Evolutionary conservation across 2,888 invertebrate species (phyloP).

Genomic region (Pomacea canaliculata): DNA sequence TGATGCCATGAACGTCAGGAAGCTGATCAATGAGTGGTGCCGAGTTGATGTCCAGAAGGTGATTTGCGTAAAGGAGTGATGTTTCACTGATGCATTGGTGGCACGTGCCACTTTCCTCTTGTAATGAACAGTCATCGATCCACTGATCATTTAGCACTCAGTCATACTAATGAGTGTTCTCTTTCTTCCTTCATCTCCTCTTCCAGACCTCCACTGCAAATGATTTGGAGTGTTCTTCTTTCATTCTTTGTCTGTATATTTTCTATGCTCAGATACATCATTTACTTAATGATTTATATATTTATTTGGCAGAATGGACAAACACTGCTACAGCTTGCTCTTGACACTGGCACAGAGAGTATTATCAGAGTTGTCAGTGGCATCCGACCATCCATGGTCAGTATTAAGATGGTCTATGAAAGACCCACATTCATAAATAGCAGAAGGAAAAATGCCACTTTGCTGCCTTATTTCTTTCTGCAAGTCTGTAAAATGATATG

Average conservation of each 20-base stretch:
- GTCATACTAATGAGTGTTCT: no score
- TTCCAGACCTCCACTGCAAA: neutral
- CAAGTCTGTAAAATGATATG: neutral
- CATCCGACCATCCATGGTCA: constrained; percentile 61
- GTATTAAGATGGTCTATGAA: constrained; percentile 5
- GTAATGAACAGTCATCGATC: no score
- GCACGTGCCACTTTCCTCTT: no score
- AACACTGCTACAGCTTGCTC: constrained; percentile 52
- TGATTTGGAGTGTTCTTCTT: neutral
- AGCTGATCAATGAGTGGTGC: constrained; percentile 63
- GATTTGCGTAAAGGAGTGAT: constrained; percentile 3
- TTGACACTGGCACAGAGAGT: constrained; percentile 59
- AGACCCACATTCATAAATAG: no score
- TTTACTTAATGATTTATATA: neutral
- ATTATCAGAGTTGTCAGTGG: constrained; percentile 60
- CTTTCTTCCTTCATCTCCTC: neutral
- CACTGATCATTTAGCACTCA: no score
- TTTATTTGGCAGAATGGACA: constrained; percentile 49
- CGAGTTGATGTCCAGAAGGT: constrained; percentile 57
- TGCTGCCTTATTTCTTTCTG: neutral
- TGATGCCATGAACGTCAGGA: constrained; percentile 57
- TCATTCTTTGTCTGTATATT: neutral
- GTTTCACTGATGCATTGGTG: no score
- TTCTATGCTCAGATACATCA: neutral
- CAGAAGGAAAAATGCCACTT: neutral